Base-by-base conservation (phyloP, 2,113 vertebrate species). In the Jacana jacana region DNA sequence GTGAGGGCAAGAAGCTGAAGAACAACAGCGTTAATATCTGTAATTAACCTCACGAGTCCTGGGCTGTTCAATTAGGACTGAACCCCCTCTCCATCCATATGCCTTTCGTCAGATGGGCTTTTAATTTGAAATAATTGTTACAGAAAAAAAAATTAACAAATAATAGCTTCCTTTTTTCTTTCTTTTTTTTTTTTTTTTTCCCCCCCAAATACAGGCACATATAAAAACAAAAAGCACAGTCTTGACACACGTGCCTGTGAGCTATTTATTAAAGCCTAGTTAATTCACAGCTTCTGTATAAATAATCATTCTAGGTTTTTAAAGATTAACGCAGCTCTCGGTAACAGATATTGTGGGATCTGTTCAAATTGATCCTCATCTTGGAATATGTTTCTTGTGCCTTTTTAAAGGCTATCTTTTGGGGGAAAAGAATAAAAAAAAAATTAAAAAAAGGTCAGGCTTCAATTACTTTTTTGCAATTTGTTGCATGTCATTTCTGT, bases 41-140 rank as follows among this genome's bases (percentile, higher is more conserved):
- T 98, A 98, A 98, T 98, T 98, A 98, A 98, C 98, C 98, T 98
- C 98, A 93, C 84, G 85, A 98, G 98, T 98, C 97, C 97, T 95
- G 88, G 96, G 96, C 97, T 98, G 98, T 98, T 98, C 98, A 98
- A 97, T 98, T 98, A 98, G 97, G 96, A 96, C 91, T 95, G 95
- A 96, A 97, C 96, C 94, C 94, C 79, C 83, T 95, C 96, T 97
- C 92, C 91, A 92, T 97, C 98, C 97, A 98, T 98, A 98, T 97
- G 98, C 95, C 97, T 98, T 98, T 96, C 33, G 19, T 98, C 95
- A 96, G 96, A 96, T 94, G 95, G 93, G 88, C 94, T 98, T 97
- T 97, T 97, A 96, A 97, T 95, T 93, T 97, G 93, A 98, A 98
- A 97, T 97, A 96, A 98, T 96, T 91, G 87, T 94, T 89, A 88